Percentiles rank a stretch among this genome's conserved stretches.
phyloP scores from a whole-genome alignment of 2,888 invertebrate genomes.

The Eulithis testata region DNA sequence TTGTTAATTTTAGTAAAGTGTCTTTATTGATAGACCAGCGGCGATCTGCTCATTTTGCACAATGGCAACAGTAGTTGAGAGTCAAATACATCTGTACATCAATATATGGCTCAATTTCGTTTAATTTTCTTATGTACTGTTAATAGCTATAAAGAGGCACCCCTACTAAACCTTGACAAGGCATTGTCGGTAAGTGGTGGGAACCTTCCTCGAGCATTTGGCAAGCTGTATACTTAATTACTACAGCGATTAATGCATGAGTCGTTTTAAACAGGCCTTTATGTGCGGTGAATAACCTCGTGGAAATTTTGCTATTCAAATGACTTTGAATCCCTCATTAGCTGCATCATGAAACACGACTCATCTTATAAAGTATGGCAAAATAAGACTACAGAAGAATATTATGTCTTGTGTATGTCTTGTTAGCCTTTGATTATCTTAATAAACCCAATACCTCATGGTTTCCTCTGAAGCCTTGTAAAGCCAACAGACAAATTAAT shows the following conservation, averaged over 20 bases:
- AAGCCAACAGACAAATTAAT: background rate
- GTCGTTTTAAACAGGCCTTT: conserved; percentile 27
- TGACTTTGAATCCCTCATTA: conserved; percentile 20
- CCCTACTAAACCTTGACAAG: conserved; percentile 41
- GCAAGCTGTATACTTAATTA: conserved; percentile 39
- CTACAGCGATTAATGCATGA: conserved; percentile 38
- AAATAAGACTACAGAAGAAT: background rate
- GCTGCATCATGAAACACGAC: conserved; percentile 6
- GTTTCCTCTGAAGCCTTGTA: background rate
- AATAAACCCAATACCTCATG: background rate
- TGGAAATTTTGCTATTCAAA: conserved; percentile 25
- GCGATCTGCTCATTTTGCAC: conserved; percentile 14
- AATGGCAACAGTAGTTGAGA: conserved; percentile 1
- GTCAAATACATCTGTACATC: conserved; percentile 11
- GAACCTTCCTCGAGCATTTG: conserved; percentile 34
- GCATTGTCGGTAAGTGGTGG: conserved; percentile 35
- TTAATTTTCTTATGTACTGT: conserved; percentile 11
- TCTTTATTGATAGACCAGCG: conserved; percentile 28
- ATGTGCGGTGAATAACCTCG: conserved; percentile 26
- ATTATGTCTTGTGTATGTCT: background rate
- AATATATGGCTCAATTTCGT: conserved; percentile 25
- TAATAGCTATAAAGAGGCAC: conserved; percentile 18
- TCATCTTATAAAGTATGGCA: background rate
- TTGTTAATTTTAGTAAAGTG: conserved; percentile 27
- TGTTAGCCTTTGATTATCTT: too few species aligned